These are phyloP conservation scores for Cervus canadensis DNA, from an alignment of 2,113 vertebrate genomes.

Conservation along the genomic window DNA sequence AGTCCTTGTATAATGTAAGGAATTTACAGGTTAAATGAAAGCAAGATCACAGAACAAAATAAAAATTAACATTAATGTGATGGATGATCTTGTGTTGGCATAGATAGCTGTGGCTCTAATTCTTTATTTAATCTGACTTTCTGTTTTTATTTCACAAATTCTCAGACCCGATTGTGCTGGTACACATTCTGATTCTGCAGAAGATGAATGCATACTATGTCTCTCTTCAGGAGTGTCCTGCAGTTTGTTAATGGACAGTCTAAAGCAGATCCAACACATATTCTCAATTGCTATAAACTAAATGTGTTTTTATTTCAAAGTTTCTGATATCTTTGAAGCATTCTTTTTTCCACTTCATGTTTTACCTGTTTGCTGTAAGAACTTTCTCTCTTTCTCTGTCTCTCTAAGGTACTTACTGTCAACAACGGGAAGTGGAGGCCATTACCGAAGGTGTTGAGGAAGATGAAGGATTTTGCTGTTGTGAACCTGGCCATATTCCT, in stretches of 20 bases:
- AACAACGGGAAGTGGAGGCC: slow-evolving; percentile 91
- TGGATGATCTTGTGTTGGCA: neutral
- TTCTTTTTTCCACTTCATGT: neutral
- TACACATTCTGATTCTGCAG: neutral
- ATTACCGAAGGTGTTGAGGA: slow-evolving; percentile 92
- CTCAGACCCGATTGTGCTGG: neutral
- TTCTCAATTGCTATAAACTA: neutral
- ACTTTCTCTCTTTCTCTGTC: accelerated
- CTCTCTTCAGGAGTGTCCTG: neutral
- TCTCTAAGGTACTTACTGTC: slow-evolving; percentile 88
- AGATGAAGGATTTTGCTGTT: slow-evolving; percentile 92
- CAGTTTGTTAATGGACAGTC: neutral
- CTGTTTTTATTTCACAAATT: neutral
- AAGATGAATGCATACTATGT: neutral
- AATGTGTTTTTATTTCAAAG: neutral
- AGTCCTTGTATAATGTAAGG: neutral
- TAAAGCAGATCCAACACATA: neutral
- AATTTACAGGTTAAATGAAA: slow-evolving; percentile 22
- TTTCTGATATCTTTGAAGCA: neutral
- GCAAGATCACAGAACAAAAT: neutral
- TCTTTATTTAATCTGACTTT: slow-evolving; percentile 11
- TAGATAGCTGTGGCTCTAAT: neutral
- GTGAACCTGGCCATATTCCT: slow-evolving; percentile 90
- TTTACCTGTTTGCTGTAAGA: neutral
- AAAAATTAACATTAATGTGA: neutral